Evolutionary conservation across 1,140 invertebrate genomes (phyloP), one percentile per base, ranked within the genome.

Genomic region (Asobara japonica): DNA sequence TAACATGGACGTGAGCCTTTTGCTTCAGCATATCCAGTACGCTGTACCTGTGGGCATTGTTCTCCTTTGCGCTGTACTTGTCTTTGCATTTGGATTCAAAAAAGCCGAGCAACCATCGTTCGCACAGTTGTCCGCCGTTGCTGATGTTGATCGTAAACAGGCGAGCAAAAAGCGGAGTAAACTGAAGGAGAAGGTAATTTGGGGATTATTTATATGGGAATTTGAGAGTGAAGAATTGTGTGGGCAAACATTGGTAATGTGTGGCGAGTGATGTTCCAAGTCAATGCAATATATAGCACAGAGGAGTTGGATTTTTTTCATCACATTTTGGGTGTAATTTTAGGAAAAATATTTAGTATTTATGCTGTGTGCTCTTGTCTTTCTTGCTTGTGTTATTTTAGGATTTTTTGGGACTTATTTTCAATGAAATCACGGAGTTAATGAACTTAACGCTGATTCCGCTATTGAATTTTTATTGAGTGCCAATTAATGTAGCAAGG

Each of bases 71-170:
- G 91, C 91, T 71, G 86, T 92, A 65, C 85, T 93, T 69, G 91
- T 93, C 76, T 93, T 92, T 86, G 89, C 88, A 66, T 93, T 93
- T 82, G 92, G 92, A 67, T 93, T 94, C 83, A 91, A 92, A 85
- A 89, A 91, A 74, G 90, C 91, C 62, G 91, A 93, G 82, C 91
- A 92, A 83, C 92, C 92, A 77, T 90, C 91, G 75, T 93, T 93
- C 79, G 90, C 91, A 77, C 92, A 93, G 79, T 85, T 93, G 33
- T 88, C 91, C 4, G 81, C 89, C 67, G 81, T 88, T 62, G 80
- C 88, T 51, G 84, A 84, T 72, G 90, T 91, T 75, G 91, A 92
- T 74, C 89, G 89, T 78, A 92, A 92, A 85, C 88, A 89, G 70
- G 86, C 88, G 68, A 89, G 84, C 74, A 92, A 92, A 82, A 93